phyloP scores from a whole-genome alignment of 2,113 vertebrate genomes.

The Ictalurus furcatus region DNA sequence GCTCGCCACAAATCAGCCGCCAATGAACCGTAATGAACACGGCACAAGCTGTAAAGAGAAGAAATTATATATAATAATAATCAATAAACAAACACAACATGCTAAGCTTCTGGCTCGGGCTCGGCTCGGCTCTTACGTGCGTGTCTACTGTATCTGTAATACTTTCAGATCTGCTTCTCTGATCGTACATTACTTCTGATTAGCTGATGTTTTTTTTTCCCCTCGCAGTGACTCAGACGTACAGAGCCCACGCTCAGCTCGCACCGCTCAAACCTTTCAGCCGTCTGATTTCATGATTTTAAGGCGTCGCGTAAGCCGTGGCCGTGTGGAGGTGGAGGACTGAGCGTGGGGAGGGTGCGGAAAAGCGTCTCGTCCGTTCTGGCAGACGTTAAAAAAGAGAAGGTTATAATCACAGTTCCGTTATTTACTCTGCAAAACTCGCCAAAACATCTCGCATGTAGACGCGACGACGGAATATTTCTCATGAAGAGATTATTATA shows the following conservation, averaged over 20 bases:
- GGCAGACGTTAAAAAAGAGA: not conserved
- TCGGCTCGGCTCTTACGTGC: not conserved
- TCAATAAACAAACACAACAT: not conserved
- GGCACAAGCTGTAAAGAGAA: not conserved
- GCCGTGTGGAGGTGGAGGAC: not conserved
- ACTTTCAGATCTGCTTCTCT: not conserved
- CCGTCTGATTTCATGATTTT: not conserved
- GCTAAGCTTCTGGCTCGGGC: not conserved
- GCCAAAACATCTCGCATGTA: no score
- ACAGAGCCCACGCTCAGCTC: slow-evolving; percentile 2
- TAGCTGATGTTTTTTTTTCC: not conserved
- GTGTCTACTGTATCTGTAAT: not conserved
- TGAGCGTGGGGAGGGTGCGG: not conserved
- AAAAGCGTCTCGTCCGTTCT: not conserved
- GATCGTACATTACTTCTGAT: not conserved
- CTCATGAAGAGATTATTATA: not conserved
- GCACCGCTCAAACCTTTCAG: not conserved
- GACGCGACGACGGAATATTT: not conserved
- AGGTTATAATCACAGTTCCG: not conserved
- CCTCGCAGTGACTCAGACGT: slow-evolving; percentile 1
- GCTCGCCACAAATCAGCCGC: slow-evolving; percentile 9
- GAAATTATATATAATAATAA: not conserved
- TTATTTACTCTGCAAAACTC: not conserved
- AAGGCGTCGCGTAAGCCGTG: not conserved
- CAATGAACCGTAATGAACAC: not conserved